Percentiles rank a stretch among this genome's conserved stretches.
Evolutionary conservation across 2,113 vertebrate genomes (phyloP).

Genomic region (Morone chrysops): DNA sequence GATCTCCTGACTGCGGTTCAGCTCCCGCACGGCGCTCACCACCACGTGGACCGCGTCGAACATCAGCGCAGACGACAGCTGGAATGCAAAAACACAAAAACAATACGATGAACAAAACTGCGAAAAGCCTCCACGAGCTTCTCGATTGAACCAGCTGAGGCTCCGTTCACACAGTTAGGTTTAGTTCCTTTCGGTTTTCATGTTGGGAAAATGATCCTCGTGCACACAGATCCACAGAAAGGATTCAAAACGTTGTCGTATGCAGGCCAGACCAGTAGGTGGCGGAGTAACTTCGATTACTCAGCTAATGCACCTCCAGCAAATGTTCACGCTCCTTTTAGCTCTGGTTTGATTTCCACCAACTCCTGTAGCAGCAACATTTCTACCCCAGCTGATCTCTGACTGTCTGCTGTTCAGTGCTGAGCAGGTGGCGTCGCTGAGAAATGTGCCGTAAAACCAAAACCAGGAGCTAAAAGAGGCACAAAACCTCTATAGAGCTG

Average conservation of each 20-base stretch:
- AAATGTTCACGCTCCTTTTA: no score
- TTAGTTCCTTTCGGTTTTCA: no score
- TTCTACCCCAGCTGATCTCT: neutral
- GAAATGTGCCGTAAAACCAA: neutral
- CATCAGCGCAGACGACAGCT: constrained; percentile 92
- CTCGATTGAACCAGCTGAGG: no score
- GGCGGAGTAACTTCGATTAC: no score
- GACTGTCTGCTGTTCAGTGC: neutral
- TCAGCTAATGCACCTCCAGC: neutral
- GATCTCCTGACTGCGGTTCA: constrained; percentile 94
- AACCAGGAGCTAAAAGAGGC: neutral
- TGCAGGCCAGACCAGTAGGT: no score
- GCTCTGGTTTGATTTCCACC: no score
- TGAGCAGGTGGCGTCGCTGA: neutral
- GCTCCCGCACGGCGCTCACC: constrained; percentile 89
- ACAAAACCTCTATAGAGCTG: neutral
- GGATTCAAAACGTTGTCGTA: no score
- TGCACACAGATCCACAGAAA: no score
- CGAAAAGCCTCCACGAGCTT: no score
- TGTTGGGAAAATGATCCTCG: no score
- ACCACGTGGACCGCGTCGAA: constrained; percentile 93
- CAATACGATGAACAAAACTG: neutral
- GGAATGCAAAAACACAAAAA: neutral
- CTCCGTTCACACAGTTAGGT: no score
- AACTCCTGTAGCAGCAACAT: neutral